phyloP scores from a whole-genome alignment of 2,113 vertebrate genomes.

The Uropsilus gracilis region DNA sequence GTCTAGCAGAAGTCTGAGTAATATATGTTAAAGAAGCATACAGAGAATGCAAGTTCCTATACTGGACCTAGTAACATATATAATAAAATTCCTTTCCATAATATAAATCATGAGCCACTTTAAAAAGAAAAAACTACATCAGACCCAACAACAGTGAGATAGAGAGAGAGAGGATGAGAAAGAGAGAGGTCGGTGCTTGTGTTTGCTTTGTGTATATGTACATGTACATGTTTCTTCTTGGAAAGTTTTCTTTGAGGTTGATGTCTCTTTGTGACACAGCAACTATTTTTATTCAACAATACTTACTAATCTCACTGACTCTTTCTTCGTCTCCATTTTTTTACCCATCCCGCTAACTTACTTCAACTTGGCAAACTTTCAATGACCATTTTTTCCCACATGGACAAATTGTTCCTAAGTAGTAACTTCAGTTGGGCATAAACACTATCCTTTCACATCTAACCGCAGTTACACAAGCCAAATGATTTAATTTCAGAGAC shows the following conservation, averaged over 20 bases:
- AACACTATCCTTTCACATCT: constrained; percentile 16
- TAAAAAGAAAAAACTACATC: not conserved
- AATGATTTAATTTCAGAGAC: constrained; percentile 49
- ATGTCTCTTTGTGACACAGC: not conserved
- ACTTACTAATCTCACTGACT: not conserved
- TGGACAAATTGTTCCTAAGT: constrained; percentile 12
- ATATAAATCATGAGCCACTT: not conserved
- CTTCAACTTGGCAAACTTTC: constrained; percentile 49
- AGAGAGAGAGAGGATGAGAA: not conserved
- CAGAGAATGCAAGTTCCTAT: not conserved
- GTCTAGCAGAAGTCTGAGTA: not conserved
- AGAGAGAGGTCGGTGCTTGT: not conserved
- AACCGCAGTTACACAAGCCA: constrained; percentile 20
- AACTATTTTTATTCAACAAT: not conserved
- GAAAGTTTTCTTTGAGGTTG: not conserved
- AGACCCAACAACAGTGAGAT: not conserved
- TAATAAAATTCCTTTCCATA: constrained; percentile 1
- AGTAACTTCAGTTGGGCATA: constrained; percentile 38
- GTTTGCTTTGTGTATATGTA: not conserved
- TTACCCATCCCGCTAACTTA: not conserved
- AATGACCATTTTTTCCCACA: not conserved
- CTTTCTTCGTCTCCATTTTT: not conserved
- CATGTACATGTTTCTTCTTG: not conserved
- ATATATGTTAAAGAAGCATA: not conserved
- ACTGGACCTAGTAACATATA: not conserved